A percentile compares a stretch with the other conserved stretches of the same genome.
Evolutionary conservation across 2,113 vertebrate species (phyloP).

Genomic region (Myiopsitta monachus): DNA sequence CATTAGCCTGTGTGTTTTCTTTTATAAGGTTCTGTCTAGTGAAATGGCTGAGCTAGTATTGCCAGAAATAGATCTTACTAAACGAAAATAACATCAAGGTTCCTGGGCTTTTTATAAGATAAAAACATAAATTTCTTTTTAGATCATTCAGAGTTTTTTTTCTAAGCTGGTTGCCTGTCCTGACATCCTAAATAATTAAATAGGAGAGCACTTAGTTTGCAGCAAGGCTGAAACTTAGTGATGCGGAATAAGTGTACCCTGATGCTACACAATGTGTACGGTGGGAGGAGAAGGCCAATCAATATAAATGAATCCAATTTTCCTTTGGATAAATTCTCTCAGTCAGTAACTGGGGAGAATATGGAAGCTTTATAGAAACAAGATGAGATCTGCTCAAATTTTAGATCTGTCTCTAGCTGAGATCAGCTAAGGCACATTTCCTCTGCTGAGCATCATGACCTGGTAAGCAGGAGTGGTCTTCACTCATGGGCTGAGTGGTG

Average conservation of each 20-base stretch:
- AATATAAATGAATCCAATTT: slow-evolving; percentile 33
- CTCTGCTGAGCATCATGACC: neutral
- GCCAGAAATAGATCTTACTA: neutral
- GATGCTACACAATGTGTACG: neutral
- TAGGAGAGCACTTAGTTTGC: neutral
- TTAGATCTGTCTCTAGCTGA: neutral
- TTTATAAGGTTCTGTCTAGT: slow-evolving; percentile 6
- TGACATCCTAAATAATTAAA: slow-evolving; percentile 33
- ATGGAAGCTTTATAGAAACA: neutral
- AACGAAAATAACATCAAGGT: neutral
- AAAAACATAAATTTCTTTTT: neutral
- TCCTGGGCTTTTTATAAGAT: neutral
- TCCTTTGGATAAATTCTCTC: slow-evolving; percentile 1
- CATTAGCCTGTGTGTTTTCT: neutral
- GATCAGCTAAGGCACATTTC: neutral
- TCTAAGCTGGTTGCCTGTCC: neutral
- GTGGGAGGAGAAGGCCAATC: neutral
- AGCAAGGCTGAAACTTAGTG: neutral
- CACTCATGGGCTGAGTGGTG: rapidly evolving
- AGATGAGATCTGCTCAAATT: neutral
- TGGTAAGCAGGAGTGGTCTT: neutral
- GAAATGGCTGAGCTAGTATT: neutral
- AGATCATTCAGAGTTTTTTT: neutral
- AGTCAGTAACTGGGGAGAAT: neutral
- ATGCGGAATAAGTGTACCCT: neutral